phyloP scores from a whole-genome alignment of 2,888 invertebrate species.

The Entomobrya multifasciata region DNA sequence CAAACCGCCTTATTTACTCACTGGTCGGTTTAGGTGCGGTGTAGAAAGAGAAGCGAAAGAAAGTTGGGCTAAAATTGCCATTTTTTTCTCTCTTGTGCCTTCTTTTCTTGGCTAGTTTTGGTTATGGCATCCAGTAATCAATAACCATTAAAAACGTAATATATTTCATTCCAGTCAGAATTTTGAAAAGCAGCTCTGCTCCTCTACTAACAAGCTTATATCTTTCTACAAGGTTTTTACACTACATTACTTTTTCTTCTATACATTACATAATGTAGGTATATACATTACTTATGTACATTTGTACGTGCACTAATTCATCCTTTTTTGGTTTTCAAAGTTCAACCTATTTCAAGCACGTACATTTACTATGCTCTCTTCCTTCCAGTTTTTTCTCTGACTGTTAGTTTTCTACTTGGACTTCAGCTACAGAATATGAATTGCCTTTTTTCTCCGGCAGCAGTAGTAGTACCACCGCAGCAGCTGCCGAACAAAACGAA shows the following conservation, averaged over 20 bases:
- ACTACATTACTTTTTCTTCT: no score
- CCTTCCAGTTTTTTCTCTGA: no score
- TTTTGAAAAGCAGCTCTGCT: constrained; percentile 20
- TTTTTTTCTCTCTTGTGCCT: constrained; percentile 5
- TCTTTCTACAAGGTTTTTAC: no score
- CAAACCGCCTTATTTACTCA: constrained; percentile 32
- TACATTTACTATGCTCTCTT: no score
- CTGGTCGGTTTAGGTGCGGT: no score
- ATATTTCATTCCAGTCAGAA: constrained; percentile 53
- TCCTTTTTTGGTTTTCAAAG: not conserved
- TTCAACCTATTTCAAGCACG: no score
- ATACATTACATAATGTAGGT: no score
- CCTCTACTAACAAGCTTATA: constrained; percentile 13
- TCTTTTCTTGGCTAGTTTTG: constrained; percentile 32
- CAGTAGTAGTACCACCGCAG: not conserved
- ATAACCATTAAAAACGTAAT: constrained; percentile 66
- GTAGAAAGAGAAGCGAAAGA: not conserved
- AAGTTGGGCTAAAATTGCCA: constrained; percentile 13
- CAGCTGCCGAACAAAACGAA: constrained; percentile 40
- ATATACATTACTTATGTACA: constrained; percentile 3
- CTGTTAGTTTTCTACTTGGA: no score
- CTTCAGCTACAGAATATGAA: constrained; percentile 53
- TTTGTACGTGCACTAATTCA: constrained; percentile 36
- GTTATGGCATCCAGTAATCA: constrained; percentile 61
- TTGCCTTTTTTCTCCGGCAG: constrained; percentile 34